Base-by-base conservation (phyloP, 35 echinoderm and acorn worm genomes). In the Lytechinus variegatus region DNA sequence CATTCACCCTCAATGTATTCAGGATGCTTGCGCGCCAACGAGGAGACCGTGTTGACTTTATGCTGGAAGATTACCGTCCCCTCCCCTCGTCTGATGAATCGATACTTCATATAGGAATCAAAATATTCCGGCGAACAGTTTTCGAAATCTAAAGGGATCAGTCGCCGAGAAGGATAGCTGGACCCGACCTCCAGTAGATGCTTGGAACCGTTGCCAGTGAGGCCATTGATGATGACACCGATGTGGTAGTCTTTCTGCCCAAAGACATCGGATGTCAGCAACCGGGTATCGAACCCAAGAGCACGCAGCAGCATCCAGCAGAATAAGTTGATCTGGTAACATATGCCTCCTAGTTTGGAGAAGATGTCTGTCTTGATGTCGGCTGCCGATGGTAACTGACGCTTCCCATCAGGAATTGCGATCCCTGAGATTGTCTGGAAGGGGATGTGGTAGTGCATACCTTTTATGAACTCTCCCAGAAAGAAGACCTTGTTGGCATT, bases 121-220 rank as follows among this genome's bases (percentile, higher is more conserved):
- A 19, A 51, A 44, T 97, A 97, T 27, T 86, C 95, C 9, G 94
- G 91, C 9, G 97, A 98, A 86, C 79, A 86, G 7, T 95, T 21
- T 52, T 95, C 96, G 60, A 98, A 98, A 58, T 98, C 92, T 11
- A 98, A 58, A n/a, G 96, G 92, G 87, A 98, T 94, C 24, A 95
- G 89, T n/a, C 72, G 90, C 14, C 89, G 95, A 4, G 96, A 94
- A 11, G 96, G 95, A 10, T 53, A 29, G 95, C 95, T 94, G 12
- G 91, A 92, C 28, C 96, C 97, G 2, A 96, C 96, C 21, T 98
- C 97, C 6, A 96, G 90, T 16, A 97, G 91, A 87, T 96, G 94
- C 51, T n/a, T 86, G 57, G 93, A 95, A 12, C 95, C 97, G 12
- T 87, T 29, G 6, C 66, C 72, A n/a, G 53, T 86, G 3, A 98